Base-by-base conservation (phyloP, 2,888 invertebrate genomes). In the Epirrita christyi region DNA sequence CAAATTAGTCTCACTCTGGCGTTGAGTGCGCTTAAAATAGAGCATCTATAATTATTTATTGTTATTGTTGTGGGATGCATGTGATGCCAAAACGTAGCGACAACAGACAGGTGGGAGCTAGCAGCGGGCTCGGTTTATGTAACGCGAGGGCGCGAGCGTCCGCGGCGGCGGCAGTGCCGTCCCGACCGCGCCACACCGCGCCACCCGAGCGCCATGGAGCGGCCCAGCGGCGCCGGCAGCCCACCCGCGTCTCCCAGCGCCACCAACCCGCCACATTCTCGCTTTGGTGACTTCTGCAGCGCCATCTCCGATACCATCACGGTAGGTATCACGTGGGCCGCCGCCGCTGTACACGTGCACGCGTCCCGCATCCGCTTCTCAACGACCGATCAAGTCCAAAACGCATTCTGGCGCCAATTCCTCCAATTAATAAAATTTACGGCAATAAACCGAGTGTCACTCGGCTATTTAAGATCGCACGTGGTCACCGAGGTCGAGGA, bases 241-340 rank as follows among this genome's bases (percentile, higher is more conserved):
- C 77, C 78, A 53, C 74, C 85, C 68, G 74, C 78, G 38, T 50
- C 61, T 13, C 56, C 54, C 47, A 48, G 50, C 77, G 51, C 73
- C 80, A 41, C 46, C 59, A 38, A 42, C 72, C 73, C 83, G 68
- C 63, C 85, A 65, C 65, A 65, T 55, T 79, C 83, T 73, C 85
- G 88, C 81, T 92, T 92, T 82, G 88, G 91, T 75, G 91, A 91
- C 76, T 89, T 92, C 85, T 92, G 92, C 87, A 88, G 75, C 85
- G 92, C 92, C 72, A 81, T 92, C 84, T 87, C 91, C 68, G 92
- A 90, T 78, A 90, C 91, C 66, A 71, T 92, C 76, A 84, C 92
- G 88, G 91, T 92, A 92, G 80, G 91, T 91, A 84, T 59, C 56
- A 53, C 63, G 61, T 59, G 53, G 61, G 59, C 61, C n/a, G n/a